Evolutionary conservation across 2,797 vertebrate species (phyloP).

Genomic region (Hafferia zeledoni): DNA sequence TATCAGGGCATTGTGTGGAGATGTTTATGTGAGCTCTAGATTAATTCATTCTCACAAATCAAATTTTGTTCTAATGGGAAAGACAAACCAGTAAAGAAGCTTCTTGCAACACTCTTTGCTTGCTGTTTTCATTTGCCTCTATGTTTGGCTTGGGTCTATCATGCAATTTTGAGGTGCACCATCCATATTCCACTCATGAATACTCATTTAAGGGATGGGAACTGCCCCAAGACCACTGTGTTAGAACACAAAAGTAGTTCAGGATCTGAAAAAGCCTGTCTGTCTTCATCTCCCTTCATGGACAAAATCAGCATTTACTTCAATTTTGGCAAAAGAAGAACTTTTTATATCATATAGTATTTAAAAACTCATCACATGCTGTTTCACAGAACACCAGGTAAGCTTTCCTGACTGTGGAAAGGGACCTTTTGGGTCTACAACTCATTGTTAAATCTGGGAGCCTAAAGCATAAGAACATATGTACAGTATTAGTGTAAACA

Average conservation of each 20-base stretch:
- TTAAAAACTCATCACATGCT: neutral
- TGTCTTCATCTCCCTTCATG: neutral
- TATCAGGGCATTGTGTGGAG: neutral
- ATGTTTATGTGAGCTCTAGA: neutral
- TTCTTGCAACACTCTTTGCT: neutral
- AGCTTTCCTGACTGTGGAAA: neutral
- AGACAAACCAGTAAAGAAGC: neutral
- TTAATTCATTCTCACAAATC: neutral
- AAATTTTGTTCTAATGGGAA: neutral
- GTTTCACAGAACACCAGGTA: neutral
- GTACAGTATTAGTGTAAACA: neutral
- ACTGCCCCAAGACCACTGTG: neutral
- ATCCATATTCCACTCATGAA: neutral
- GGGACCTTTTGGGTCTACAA: neutral
- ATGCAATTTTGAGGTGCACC: neutral
- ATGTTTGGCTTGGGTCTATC: neutral
- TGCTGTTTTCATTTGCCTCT: neutral
- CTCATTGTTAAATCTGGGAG: neutral
- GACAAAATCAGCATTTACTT: neutral
- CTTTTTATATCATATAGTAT: neutral
- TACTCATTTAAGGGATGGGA: neutral
- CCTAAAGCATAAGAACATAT: neutral
- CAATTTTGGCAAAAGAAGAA: neutral
- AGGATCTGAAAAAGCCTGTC: neutral
- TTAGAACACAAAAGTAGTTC: neutral